A percentile compares a stretch with the other conserved stretches of the same genome.
Conservation (phyloP, 2,113 vertebrate species). For the Marmota monax region DNA sequence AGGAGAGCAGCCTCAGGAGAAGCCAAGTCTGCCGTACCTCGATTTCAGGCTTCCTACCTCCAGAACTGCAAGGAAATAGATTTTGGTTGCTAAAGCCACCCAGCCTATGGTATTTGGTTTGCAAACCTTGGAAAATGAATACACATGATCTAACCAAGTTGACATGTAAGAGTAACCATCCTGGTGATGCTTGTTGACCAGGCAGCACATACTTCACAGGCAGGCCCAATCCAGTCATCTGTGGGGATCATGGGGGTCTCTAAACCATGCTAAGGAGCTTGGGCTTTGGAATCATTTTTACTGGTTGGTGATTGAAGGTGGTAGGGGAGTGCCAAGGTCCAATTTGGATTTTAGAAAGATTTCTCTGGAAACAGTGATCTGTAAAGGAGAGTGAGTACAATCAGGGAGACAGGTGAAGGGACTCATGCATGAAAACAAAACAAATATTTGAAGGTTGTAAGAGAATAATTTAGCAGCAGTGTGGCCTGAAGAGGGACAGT, state of each 20-base stretch:
- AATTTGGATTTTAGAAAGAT: not conserved
- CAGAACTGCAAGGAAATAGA: not conserved
- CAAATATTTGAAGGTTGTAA: too few relatives aligned
- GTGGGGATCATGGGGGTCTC: not conserved
- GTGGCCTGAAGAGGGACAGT: not conserved
- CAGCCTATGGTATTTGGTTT: not conserved
- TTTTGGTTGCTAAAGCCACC: not conserved
- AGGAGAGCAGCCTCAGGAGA: not conserved
- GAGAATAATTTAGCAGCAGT: fast-evolving
- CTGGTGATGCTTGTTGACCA: not conserved
- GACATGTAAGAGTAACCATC: not conserved
- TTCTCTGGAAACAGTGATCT: not conserved
- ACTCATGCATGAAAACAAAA: not conserved
- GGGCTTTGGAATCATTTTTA: not conserved
- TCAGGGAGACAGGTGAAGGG: not conserved
- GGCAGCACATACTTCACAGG: not conserved
- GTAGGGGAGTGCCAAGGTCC: not conserved
- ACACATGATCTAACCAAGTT: fast-evolving
- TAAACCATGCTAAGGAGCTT: not conserved
- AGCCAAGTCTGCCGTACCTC: fast-evolving
- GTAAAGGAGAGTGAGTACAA: not conserved
- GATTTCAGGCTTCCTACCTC: not conserved
- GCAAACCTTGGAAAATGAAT: not conserved
- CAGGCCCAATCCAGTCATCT: not conserved
- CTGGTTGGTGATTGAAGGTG: not conserved